A percentile compares a stretch with the other conserved stretches of the same genome.
Conservation (phyloP, 2,888 invertebrate genomes). For the Ophion obscuratus region DNA sequence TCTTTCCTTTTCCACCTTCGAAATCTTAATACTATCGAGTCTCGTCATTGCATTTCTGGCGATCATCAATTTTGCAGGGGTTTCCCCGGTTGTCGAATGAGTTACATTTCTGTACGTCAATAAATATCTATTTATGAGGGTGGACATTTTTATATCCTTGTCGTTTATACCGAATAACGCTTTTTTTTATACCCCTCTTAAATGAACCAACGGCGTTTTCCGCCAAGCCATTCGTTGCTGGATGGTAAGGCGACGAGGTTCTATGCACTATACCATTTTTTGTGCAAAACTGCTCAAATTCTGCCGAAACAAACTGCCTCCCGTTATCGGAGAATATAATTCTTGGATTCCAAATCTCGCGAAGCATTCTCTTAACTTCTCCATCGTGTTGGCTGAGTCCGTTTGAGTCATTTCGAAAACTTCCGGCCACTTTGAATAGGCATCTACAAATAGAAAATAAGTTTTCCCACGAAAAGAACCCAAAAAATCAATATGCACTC, state of each 20-base stretch:
- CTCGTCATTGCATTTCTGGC: constrained; percentile 41
- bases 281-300: constrained; percentile 55
- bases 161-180: constrained; percentile 4
- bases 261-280: constrained; percentile 59
- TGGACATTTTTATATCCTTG: constrained; percentile 11
- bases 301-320: constrained; percentile 50
- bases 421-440: constrained; percentile 65
- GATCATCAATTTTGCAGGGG: constrained; percentile 45
- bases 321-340: constrained; percentile 66
- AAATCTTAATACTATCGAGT: background rate
- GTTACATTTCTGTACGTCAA: constrained; percentile 44
- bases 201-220: constrained; percentile 57
- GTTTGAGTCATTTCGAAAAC: constrained; percentile 55
- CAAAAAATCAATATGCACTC: constrained; percentile 67
- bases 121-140: constrained; percentile 43
- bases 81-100: constrained; percentile 55
- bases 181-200: constrained; percentile 36
- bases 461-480: constrained; percentile 60
- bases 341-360: constrained; percentile 61
- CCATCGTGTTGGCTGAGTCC: constrained; percentile 45
- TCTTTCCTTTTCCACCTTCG: background rate
- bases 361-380: constrained; percentile 64
- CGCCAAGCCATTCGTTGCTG: constrained; percentile 57
- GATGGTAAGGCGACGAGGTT: constrained; percentile 55
- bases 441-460: constrained; percentile 62